Conservation (phyloP, 2,888 invertebrate genomes). For the Apamea epomidion region DNA sequence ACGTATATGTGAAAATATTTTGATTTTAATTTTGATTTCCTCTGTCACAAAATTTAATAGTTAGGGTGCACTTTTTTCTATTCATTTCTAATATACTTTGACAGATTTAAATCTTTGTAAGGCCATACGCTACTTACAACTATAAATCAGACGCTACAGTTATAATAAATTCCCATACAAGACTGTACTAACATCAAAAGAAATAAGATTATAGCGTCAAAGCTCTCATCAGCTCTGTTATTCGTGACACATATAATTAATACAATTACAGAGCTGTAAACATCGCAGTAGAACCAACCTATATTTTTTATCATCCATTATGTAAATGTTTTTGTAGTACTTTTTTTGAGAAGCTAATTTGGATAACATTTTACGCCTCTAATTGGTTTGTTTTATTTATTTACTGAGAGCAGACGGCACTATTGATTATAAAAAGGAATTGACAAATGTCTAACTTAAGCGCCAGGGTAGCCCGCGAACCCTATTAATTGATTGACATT, state of each 20-base stretch:
- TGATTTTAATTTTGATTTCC: no score
- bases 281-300: conserved; percentile 15
- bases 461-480: no score
- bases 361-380: conserved; percentile 24
- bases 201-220: conserved; percentile 11
- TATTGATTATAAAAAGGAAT: not conserved
- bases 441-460: not conserved
- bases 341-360: conserved; percentile 41
- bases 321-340: conserved; percentile 31
- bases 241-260: conserved; percentile 37
- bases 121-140: not conserved
- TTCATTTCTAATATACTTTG: not conserved
- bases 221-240: conserved; percentile 8
- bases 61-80: not conserved
- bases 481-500: no score
- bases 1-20: no score
- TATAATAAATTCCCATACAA: not conserved
- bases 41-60: not conserved
- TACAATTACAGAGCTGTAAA: conserved; percentile 29
- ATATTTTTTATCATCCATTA: conserved; percentile 20
- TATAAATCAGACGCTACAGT: not conserved
- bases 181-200: not conserved
- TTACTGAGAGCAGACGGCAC: not conserved
- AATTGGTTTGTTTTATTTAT: conserved; percentile 46
- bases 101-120: not conserved